Evolutionary conservation across 1,140 invertebrate species (phyloP).

Genomic region (Lineus longissimus): DNA sequence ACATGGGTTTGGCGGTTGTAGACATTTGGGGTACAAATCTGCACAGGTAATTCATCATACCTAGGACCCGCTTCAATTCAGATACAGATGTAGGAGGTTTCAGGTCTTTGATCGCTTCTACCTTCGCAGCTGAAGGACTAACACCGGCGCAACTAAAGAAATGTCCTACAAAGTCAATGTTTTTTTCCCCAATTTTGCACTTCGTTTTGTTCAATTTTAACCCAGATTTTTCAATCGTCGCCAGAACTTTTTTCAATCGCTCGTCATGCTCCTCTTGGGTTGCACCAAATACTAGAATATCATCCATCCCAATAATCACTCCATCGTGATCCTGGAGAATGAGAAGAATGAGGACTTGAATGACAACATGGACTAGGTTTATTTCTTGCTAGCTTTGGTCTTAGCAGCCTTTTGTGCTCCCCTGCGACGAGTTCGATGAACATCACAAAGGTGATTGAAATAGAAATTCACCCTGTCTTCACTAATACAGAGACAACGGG

Average conservation of each 20-base stretch:
- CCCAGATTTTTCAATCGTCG: conserved; percentile 7
- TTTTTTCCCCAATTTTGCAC: conserved; percentile 11
- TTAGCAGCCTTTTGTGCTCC: no score
- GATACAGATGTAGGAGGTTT: conserved; percentile 26
- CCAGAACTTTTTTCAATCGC: conserved; percentile 10
- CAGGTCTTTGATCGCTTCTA: conserved; percentile 23
- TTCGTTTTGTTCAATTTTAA: conserved; percentile 24
- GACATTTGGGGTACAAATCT: conserved; percentile 24
- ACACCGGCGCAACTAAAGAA: conserved; percentile 22
- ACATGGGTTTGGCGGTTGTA: neutral
- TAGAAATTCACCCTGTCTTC: no score
- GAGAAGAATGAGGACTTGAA: no score
- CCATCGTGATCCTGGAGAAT: conserved; percentile 6
- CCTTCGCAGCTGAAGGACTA: conserved; percentile 21
- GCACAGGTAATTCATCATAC: conserved; percentile 22
- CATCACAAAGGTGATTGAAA: no score
- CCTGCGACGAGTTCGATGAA: no score
- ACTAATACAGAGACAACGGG: no score
- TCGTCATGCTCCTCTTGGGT: conserved; percentile 18
- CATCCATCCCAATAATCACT: conserved; percentile 21
- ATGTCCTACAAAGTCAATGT: conserved; percentile 20
- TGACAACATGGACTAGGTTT: no score
- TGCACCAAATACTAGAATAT: conserved; percentile 17
- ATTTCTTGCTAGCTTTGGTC: no score
- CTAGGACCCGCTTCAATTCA: conserved; percentile 28